A percentile compares a stretch with the other conserved stretches of the same genome.
These are phyloP conservation scores for Pseudopleuronectes americanus DNA, from an alignment of 2,797 vertebrate genomes.

Conservation along the genomic window DNA sequence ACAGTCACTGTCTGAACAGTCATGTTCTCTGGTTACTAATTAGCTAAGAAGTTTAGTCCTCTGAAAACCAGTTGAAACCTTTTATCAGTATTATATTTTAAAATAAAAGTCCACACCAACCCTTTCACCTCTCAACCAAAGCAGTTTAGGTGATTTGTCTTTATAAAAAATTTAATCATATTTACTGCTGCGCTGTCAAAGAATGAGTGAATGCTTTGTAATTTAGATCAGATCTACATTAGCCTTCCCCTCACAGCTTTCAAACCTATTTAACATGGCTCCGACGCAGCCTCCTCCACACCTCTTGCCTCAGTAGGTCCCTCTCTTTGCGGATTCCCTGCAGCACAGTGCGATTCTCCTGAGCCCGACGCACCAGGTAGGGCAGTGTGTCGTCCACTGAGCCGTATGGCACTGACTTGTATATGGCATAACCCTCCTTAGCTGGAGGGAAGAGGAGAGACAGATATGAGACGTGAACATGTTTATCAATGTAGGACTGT, in stretches of 20 bases:
- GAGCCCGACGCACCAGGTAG: constrained; percentile 90
- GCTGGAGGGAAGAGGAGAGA: constrained; percentile 56
- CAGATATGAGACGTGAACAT: too few species aligned
- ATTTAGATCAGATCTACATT: too few species aligned
- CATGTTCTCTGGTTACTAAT: background rate
- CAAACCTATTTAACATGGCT: background rate
- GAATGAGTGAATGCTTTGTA: too few species aligned
- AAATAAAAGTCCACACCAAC: background rate
- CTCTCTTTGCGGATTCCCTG: constrained; percentile 90
- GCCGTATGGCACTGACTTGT: constrained; percentile 93
- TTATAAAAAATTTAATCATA: too few species aligned
- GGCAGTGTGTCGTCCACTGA: constrained; percentile 90
- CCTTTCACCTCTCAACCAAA: background rate
- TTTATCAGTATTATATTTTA: background rate
- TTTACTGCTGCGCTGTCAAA: too few species aligned
- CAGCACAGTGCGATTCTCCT: constrained; percentile 90
- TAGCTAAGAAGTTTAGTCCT: background rate
- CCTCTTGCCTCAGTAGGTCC: constrained; percentile 84
- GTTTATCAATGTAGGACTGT: too few species aligned
- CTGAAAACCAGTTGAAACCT: background rate
- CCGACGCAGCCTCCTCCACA: constrained; percentile 75
- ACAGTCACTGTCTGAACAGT: too few species aligned
- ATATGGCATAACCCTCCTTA: constrained; percentile 83
- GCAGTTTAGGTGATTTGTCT: too few species aligned
- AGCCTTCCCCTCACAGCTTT: background rate